A percentile compares a stretch with the other conserved stretches of the same genome.
phyloP scores from a whole-genome alignment of 2,888 invertebrate genomes.

The Desoria tigrina region DNA sequence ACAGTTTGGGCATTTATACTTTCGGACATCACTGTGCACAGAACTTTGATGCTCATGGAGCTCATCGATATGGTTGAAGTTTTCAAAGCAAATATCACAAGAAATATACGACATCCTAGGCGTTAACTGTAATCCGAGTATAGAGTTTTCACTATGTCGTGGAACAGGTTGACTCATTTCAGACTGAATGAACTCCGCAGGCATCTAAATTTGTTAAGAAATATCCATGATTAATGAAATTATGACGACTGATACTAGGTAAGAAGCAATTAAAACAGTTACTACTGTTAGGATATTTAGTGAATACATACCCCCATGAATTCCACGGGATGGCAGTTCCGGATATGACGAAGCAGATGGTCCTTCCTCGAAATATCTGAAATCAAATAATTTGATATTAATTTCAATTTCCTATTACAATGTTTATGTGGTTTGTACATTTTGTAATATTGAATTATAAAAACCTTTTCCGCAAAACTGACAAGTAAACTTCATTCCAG shows the following conservation, averaged over 20 bases:
- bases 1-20: constrained; percentile 47
- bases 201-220: constrained; percentile 30
- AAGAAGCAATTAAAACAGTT: too few species aligned
- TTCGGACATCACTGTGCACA: constrained; percentile 43
- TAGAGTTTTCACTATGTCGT: background rate
- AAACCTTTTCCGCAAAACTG: constrained; percentile 49
- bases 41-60: constrained; percentile 47
- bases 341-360: constrained; percentile 49
- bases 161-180: constrained; percentile 18
- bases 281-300: too few species aligned
- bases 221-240: too few species aligned
- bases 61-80: constrained; percentile 42
- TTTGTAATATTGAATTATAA: background rate
- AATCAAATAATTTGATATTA: background rate
- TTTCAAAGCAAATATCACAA: constrained; percentile 49
- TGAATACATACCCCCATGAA: constrained; percentile 40
- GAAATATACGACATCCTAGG: constrained; percentile 46
- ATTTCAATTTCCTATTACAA: too few species aligned
- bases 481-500: constrained; percentile 48
- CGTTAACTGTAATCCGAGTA: constrained; percentile 12
- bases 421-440: too few species aligned
- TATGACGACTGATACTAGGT: too few species aligned
- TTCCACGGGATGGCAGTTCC: constrained; percentile 50
- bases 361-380: constrained; percentile 47
- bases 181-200: constrained; percentile 32